phyloP scores from a whole-genome alignment of 2,888 invertebrate species.

The Frankliniella intonsa region DNA sequence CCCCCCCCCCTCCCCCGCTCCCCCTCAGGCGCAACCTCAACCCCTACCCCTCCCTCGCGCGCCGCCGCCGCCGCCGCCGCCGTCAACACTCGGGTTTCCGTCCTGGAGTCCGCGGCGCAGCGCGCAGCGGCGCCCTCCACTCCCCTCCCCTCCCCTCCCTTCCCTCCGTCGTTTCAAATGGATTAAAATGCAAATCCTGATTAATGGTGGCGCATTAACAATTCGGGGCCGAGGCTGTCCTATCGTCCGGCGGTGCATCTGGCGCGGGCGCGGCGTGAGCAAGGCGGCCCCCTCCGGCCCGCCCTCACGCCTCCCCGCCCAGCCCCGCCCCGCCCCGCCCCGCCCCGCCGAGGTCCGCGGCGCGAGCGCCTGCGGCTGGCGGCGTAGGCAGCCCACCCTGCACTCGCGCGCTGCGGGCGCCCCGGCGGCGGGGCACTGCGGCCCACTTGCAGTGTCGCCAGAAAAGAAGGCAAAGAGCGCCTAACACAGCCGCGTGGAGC shows the following conservation, averaged over 20 bases:
- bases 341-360: background rate
- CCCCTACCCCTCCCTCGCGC: background rate
- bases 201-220: slow-evolving; percentile 2
- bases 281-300: background rate
- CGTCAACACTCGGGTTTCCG: background rate
- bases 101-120: background rate
- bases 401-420: background rate
- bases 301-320: background rate
- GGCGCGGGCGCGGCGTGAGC: background rate
- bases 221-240: background rate
- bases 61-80: background rate
- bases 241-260: background rate
- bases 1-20: no score
- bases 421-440: background rate
- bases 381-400: background rate
- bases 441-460: no score
- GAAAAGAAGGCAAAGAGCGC: no score
- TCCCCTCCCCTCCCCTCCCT: background rate
- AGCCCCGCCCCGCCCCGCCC: background rate
- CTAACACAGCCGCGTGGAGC: no score
- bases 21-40: no score
- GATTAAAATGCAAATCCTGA: slow-evolving; percentile 27
- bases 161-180: slow-evolving; percentile 6
- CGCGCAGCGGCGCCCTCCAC: background rate
- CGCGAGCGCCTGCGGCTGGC: background rate